phyloP scores from a whole-genome alignment of 2,797 vertebrate species.

The Scolopax rusticola region DNA sequence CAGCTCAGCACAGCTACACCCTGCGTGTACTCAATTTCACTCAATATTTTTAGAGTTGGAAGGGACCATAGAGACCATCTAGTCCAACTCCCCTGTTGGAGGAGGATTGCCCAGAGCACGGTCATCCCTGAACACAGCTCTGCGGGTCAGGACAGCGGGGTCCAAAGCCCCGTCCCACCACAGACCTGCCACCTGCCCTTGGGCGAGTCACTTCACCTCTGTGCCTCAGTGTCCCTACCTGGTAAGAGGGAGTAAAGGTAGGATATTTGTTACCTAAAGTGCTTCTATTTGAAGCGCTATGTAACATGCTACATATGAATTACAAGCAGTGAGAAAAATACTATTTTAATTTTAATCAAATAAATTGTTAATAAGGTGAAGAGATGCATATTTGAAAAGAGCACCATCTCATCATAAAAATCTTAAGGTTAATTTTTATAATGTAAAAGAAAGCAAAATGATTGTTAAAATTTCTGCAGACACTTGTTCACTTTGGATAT shows the following conservation, averaged over 20 bases:
- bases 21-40: neutral
- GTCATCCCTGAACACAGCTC: neutral
- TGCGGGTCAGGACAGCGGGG: neutral
- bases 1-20: neutral
- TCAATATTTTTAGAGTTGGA: too few species aligned
- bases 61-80: too few species aligned
- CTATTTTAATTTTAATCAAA: neutral
- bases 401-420: neutral
- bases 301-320: neutral
- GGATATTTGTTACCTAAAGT: neutral
- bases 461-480: slow-evolving; percentile 55
- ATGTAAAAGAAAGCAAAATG: slow-evolving; percentile 16
- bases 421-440: slow-evolving; percentile 57
- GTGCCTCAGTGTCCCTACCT: slow-evolving; percentile 40
- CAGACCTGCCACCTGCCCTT: neutral
- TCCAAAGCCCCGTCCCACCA: neutral
- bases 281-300: neutral
- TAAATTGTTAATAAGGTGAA: slow-evolving; percentile 1
- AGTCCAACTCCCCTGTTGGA: too few species aligned
- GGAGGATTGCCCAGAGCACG: too few species aligned
- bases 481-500: neutral
- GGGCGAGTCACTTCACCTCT: neutral
- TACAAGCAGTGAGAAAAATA: neutral
- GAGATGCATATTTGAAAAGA: neutral
- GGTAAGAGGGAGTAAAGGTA: neutral